These are phyloP conservation scores for Coleophora flavipennella DNA, from an alignment of 2,888 invertebrate species.

Conservation along the genomic window DNA sequence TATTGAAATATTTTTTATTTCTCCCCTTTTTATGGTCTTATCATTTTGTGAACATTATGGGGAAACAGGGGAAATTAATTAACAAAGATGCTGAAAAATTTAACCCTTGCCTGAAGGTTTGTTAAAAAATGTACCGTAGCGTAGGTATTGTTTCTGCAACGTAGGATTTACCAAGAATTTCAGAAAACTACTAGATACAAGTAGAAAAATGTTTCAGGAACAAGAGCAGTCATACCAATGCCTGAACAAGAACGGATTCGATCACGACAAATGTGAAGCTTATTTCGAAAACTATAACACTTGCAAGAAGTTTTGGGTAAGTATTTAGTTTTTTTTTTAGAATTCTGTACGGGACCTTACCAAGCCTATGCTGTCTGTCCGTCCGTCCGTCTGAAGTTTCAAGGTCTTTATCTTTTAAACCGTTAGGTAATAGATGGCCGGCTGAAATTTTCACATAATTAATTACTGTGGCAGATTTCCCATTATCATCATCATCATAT, in stretches of 20 bases:
- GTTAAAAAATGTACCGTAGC: neutral
- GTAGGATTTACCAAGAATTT: no score
- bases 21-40: no score
- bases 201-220: conserved; percentile 75
- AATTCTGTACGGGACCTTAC: no score
- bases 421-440: no score
- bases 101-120: conserved; percentile 58
- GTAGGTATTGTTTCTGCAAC: neutral
- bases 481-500: no score
- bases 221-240: conserved; percentile 81
- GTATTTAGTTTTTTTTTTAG: conserved; percentile 6
- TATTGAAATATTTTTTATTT: no score
- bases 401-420: no score
- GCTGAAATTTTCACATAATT: no score
- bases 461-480: no score
- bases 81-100: conserved; percentile 46
- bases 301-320: conserved; percentile 89
- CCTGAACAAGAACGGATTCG: conserved; percentile 77
- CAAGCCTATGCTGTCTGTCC: no score
- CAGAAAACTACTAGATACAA: no score
- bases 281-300: conserved; percentile 84
- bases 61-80: conserved; percentile 36
- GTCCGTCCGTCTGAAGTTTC: no score
- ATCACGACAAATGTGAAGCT: conserved; percentile 75
- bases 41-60: conserved; percentile 26